phyloP scores from a whole-genome alignment of 1,140 invertebrate genomes.

The Atta colombica region DNA sequence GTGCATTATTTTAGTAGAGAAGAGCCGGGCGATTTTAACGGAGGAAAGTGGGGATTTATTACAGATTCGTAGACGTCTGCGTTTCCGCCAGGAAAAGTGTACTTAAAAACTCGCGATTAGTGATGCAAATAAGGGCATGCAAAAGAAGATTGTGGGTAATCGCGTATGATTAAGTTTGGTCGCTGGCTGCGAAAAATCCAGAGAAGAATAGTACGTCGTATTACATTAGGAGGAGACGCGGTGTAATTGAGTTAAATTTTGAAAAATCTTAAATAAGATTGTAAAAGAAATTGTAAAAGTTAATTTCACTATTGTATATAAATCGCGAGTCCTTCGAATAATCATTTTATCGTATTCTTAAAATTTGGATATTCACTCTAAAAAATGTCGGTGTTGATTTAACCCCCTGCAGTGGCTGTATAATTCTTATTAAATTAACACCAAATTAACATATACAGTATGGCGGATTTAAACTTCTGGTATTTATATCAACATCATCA shows the following conservation, averaged over 20 bases:
- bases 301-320: not conserved
- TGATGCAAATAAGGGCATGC: constrained; percentile 47
- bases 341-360: not conserved
- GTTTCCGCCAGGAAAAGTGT: not conserved
- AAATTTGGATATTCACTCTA: not conserved
- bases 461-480: too few relatives aligned
- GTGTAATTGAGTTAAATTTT: not conserved
- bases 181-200: constrained; percentile 5
- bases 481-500: too few relatives aligned
- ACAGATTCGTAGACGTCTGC: constrained; percentile 25
- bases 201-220: not conserved
- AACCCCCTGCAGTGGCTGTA: too few relatives aligned
- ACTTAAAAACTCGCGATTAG: constrained; percentile 57
- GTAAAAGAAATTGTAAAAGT: too few relatives aligned
- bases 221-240: not conserved
- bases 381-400: too few relatives aligned
- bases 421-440: too few relatives aligned
- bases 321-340: too few relatives aligned
- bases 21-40: constrained; percentile 38
- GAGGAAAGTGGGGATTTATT: constrained; percentile 48
- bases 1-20: constrained; percentile 19
- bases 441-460: too few relatives aligned
- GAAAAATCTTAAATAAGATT: not conserved
- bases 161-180: constrained; percentile 46
- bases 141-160: constrained; percentile 40